A percentile compares a stretch with the other conserved stretches of the same genome.
phyloP scores from a whole-genome alignment of 2,797 vertebrate genomes.

The Hippocampus kuda region DNA sequence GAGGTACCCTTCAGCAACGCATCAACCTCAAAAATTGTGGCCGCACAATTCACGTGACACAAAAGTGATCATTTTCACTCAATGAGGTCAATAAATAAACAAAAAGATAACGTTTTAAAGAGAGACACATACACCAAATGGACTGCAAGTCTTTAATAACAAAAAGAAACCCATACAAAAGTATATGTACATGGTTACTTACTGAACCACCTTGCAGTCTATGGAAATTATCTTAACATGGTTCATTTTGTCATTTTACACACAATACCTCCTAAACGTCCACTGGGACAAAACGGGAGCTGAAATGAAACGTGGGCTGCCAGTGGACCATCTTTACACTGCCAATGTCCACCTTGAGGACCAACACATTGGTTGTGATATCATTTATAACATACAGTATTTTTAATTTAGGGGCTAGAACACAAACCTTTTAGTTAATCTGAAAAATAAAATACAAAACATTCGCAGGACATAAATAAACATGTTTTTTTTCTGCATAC shows the following conservation, averaged over 20 bases:
- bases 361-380: background rate
- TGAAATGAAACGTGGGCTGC: slow-evolving; percentile 2
- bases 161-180: slow-evolving; percentile 67
- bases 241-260: slow-evolving; percentile 38
- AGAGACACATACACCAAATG: slow-evolving; percentile 45
- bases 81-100: background rate
- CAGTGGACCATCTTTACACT: background rate
- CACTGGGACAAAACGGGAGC: background rate
- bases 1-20: too few relatives aligned
- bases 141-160: slow-evolving; percentile 69
- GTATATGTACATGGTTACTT: slow-evolving; percentile 67
- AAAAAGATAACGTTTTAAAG: background rate
- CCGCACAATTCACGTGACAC: too few relatives aligned
- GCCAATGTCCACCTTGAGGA: background rate
- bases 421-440: background rate
- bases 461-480: slow-evolving; percentile 53
- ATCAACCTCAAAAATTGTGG: too few relatives aligned
- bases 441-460: slow-evolving; percentile 27
- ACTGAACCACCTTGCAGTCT: slow-evolving; percentile 49
- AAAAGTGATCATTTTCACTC: background rate
- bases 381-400: background rate
- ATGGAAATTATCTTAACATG: slow-evolving; percentile 51
- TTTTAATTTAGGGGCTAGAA: slow-evolving; percentile 7
- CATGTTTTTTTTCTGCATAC: slow-evolving; percentile 30
- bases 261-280: slow-evolving; percentile 13